A percentile compares a stretch with the other conserved stretches of the same genome.
phyloP scores from a whole-genome alignment of 2,888 invertebrate genomes.

The Platynereis dumerilii region DNA sequence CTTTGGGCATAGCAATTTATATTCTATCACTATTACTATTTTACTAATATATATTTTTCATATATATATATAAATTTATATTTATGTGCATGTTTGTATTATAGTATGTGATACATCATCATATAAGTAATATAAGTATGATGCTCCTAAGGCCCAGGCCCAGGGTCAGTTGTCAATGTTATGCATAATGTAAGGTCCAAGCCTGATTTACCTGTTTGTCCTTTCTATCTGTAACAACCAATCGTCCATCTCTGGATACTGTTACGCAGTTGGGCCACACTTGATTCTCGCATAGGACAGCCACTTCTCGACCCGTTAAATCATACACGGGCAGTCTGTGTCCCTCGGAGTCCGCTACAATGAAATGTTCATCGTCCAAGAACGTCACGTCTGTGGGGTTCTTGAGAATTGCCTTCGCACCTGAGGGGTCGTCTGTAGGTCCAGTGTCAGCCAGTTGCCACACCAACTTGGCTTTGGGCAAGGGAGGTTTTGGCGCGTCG shows the following conservation, averaged over 20 bases:
- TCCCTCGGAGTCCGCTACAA: slow-evolving; percentile 34
- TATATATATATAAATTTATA: too few relatives aligned
- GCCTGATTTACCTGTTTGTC: slow-evolving; percentile 17
- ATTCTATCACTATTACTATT: too few relatives aligned
- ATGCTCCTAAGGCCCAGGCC: too few relatives aligned
- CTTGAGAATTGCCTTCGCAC: slow-evolving; percentile 11
- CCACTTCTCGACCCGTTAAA: slow-evolving; percentile 12
- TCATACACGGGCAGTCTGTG: slow-evolving; percentile 29
- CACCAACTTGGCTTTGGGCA: slow-evolving; percentile 13
- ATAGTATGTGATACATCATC: too few relatives aligned
- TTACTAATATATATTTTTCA: too few relatives aligned
- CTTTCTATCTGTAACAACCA: slow-evolving; percentile 32
- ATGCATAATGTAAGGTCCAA: too few relatives aligned
- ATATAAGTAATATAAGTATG: too few relatives aligned
- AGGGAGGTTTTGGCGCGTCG: too few relatives aligned
- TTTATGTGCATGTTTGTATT: too few relatives aligned
- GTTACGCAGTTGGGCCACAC: slow-evolving; percentile 35
- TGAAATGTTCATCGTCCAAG: slow-evolving; percentile 24
- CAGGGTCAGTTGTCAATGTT: too few relatives aligned
- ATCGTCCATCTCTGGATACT: slow-evolving; percentile 23
- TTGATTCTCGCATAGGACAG: slow-evolving; percentile 10
- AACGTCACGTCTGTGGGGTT: slow-evolving; percentile 32
- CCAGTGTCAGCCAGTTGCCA: slow-evolving; percentile 9
- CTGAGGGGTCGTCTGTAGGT: background rate
- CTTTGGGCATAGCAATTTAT: too few relatives aligned